phyloP scores from a whole-genome alignment of 2,797 vertebrate species.

The Monodelphis domestica region DNA sequence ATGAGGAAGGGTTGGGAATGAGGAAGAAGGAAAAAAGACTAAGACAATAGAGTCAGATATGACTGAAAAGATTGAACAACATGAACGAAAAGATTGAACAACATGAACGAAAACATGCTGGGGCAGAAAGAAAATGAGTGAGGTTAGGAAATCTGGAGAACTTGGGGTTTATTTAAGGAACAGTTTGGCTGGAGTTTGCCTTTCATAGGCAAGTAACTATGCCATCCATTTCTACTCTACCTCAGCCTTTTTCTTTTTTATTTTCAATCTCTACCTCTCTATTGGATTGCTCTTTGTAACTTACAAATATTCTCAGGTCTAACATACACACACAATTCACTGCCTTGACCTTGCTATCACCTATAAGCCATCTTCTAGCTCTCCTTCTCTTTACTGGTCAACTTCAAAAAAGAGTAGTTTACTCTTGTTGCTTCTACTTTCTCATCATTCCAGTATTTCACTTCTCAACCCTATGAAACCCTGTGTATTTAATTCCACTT shows the following conservation, averaged over 20 bases:
- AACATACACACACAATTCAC: neutral
- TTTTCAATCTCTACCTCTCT: neutral
- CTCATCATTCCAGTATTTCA: neutral
- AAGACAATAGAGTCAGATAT: too few relatives aligned
- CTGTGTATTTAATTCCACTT: neutral
- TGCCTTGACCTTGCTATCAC: neutral
- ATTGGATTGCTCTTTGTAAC: neutral
- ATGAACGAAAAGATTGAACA: too few relatives aligned
- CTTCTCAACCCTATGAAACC: neutral
- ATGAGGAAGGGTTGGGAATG: too few relatives aligned
- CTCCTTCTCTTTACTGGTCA: neutral
- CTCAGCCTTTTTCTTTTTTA: neutral
- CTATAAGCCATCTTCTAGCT: neutral
- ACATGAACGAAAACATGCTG: too few relatives aligned
- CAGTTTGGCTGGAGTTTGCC: neutral
- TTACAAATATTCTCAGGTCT: neutral
- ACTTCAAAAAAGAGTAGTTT: neutral
- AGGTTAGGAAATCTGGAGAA: neutral
- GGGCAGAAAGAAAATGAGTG: neutral
- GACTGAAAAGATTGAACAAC: too few relatives aligned
- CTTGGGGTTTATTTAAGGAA: neutral
- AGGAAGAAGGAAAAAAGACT: too few relatives aligned
- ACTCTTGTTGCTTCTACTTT: neutral
- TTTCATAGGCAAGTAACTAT: neutral
- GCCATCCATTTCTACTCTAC: neutral